Evolutionary conservation across 2,797 vertebrate genomes (phyloP).

Genomic region (Hippocampus kuda): DNA sequence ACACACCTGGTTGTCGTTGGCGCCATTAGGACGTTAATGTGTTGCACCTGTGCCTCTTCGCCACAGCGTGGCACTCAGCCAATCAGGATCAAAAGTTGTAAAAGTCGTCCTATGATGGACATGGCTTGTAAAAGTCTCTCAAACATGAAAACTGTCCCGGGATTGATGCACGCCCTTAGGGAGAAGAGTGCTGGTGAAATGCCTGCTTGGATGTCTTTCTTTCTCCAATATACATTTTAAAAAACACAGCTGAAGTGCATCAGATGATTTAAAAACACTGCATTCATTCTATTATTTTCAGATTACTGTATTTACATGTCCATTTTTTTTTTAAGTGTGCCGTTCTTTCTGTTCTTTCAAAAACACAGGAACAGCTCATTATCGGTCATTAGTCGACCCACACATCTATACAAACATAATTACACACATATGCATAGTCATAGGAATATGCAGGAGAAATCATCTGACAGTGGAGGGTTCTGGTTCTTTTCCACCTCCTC

Average conservation of each 20-base stretch:
- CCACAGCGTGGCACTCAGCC: constrained; percentile 28
- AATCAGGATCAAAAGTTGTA: constrained; percentile 37
- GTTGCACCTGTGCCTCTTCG: constrained; percentile 49
- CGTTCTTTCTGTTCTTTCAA: neutral
- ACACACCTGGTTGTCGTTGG: constrained; percentile 56
- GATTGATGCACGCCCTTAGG: constrained; percentile 31
- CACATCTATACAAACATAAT: constrained; percentile 8
- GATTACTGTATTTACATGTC: neutral
- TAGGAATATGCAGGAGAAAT: neutral
- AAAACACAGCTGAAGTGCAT: constrained; percentile 9
- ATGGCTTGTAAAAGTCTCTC: constrained; percentile 53
- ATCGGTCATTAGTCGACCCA: constrained; percentile 26
- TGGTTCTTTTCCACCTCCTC: constrained; percentile 15
- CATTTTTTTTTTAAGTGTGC: neutral
- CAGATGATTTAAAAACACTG: neutral
- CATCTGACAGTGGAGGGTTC: constrained; percentile 17
- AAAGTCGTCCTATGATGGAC: constrained; percentile 39
- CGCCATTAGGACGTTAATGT: constrained; percentile 46
- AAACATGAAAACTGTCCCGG: constrained; percentile 51
- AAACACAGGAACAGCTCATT: constrained; percentile 12
- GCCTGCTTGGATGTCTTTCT: constrained; percentile 43
- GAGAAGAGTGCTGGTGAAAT: constrained; percentile 35
- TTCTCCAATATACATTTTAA: constrained; percentile 11
- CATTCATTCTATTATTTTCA: neutral
- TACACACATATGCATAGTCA: constrained; percentile 1